Evolutionary conservation across 2,113 vertebrate genomes (phyloP).

Genomic region (Leptosomus discolor): DNA sequence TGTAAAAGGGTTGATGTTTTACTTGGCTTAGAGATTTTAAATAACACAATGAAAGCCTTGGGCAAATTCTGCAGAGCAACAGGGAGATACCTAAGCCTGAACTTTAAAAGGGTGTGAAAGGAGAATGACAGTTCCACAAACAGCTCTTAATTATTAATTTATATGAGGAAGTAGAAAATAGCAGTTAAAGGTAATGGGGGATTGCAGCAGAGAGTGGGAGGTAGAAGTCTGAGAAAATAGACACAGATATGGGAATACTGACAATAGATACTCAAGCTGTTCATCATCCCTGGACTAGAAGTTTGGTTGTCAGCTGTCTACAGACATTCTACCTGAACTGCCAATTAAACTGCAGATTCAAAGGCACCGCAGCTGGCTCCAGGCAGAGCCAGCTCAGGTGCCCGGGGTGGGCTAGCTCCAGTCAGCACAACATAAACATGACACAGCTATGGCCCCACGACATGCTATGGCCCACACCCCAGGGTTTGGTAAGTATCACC

Average conservation of each 20-base stretch:
- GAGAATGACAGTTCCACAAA: background rate
- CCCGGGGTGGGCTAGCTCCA: background rate
- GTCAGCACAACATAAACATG: background rate
- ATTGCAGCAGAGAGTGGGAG: background rate
- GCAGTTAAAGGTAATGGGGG: background rate
- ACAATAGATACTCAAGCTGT: background rate
- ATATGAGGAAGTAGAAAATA: background rate
- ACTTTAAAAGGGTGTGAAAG: background rate
- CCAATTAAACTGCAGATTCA: fast-evolving
- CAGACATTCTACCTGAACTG: background rate
- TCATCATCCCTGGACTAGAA: background rate
- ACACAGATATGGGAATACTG: background rate
- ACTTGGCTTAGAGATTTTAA: background rate
- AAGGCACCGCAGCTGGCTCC: background rate
- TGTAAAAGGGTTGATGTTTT: background rate
- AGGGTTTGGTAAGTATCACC: background rate
- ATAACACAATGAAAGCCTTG: background rate
- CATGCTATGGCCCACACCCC: background rate
- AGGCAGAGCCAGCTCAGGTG: background rate
- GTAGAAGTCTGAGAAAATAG: background rate
- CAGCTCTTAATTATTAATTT: background rate
- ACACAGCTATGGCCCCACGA: no score
- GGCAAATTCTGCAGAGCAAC: background rate
- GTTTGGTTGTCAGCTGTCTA: background rate
- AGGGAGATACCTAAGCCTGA: background rate